Base-by-base conservation (phyloP, 2,113 vertebrate species). In the Pholis gunnellus region DNA sequence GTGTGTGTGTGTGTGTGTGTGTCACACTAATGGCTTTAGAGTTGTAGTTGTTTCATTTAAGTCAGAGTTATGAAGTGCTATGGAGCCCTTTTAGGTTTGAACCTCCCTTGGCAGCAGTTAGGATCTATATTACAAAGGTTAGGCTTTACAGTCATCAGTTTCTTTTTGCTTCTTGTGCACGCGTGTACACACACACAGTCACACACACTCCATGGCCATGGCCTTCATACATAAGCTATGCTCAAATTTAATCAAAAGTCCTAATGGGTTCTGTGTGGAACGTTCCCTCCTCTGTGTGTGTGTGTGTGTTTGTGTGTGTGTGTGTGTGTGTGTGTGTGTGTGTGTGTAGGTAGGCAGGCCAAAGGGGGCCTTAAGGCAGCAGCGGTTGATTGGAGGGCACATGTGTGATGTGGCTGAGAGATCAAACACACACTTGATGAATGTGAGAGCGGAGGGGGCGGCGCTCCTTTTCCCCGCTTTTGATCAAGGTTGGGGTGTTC, bases 401-500 rank as follows among this genome's bases (percentile, higher is more conserved):
- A 96, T 96, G 95, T 96, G 94, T 96, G 97, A 97, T 97, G 95
- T 97, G 97, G 96, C 96, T 97, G 95, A 97, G 93, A 98, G 97
- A 99, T 98, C 97, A 99, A 98, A 94, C 96, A 95, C 95, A 94
- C 95, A 60, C 95, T 96, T 98, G 97, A 98, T 99, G 96, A 97
- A 97, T 97, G 95, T 95, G 94, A 95, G 95, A 95, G 94, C 89
- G 92, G 95, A 93, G 94, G 94, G 91, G 91, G 94, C 93, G 90
- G 79, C 81, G 63, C 94, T 93, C 90, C 68, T 89, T 92, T 93
- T 95, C 93, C 96, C 88, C 94, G 94, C 95, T 94, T 92, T 89
- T 95, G 96, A 97, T 97, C 96, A 96, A 97, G 95, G 97, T 96
- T 95, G 93, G 96, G 95, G 95, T 96, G 95, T 95, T 96, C 94